phyloP scores from a whole-genome alignment of 2,888 invertebrate genomes.

The Tholera decimalis region DNA sequence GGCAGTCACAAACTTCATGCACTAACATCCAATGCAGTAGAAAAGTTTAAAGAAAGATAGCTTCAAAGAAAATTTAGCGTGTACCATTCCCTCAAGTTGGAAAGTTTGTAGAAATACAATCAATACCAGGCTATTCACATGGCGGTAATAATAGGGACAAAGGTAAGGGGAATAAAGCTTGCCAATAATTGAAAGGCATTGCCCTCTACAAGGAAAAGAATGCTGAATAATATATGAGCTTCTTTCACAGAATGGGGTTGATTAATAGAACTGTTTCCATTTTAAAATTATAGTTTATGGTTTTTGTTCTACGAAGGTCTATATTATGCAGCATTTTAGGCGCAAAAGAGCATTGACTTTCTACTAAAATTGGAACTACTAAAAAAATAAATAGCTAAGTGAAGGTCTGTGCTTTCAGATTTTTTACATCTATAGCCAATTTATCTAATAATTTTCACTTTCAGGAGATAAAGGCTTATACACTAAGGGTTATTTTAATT shows the following conservation, averaged over 20 bases:
- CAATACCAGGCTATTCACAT: constrained; percentile 46
- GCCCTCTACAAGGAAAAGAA: constrained; percentile 46
- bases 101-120: constrained; percentile 55
- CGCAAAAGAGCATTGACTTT: constrained; percentile 9
- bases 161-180: constrained; percentile 41
- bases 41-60: constrained; percentile 23
- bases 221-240: constrained; percentile 57
- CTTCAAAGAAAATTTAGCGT: constrained; percentile 39
- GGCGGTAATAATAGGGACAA: constrained; percentile 42
- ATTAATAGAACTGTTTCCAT: constrained; percentile 12
- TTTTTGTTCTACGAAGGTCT: background rate
- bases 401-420: constrained; percentile 44
- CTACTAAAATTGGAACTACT: background rate
- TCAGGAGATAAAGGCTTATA: constrained; percentile 18
- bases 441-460: constrained; percentile 32
- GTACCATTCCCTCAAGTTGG: constrained; percentile 33
- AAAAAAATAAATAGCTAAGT: constrained; percentile 15
- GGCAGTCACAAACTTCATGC: constrained; percentile 40
- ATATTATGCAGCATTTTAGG: constrained; percentile 42
- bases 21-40: constrained; percentile 37
- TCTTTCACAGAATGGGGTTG: constrained; percentile 9
- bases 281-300: background rate
- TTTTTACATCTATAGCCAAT: constrained; percentile 39
- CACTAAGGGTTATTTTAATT: too few species aligned
- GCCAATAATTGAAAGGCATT: constrained; percentile 51